Percentiles rank a stretch among this genome's conserved stretches.
Evolutionary conservation across 1,140 invertebrate species (phyloP).

Genomic region (Zaprionus gabonicus): DNA sequence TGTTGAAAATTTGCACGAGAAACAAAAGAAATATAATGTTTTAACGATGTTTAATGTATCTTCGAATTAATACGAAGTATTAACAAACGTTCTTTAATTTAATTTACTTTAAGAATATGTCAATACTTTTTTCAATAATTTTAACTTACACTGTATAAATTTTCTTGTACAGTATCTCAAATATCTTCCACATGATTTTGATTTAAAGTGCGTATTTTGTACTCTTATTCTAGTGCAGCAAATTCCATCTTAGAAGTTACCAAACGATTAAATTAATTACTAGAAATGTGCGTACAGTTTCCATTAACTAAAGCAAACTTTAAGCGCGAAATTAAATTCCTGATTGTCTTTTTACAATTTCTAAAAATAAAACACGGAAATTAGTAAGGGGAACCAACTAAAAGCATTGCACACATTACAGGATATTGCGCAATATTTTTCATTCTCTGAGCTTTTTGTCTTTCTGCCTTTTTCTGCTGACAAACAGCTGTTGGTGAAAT

Average conservation of each 20-base stretch:
- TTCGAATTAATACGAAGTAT: too few relatives aligned
- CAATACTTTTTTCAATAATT: neutral
- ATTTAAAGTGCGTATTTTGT: too few relatives aligned
- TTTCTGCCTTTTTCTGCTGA: neutral
- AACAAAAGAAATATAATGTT: too few relatives aligned
- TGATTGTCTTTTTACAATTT: neutral
- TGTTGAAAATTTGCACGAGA: neutral
- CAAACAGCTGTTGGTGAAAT: conserved; percentile 32
- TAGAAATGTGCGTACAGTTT: neutral
- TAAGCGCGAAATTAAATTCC: neutral
- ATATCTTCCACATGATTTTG: too few relatives aligned
- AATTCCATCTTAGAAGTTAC: too few relatives aligned
- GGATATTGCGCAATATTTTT: conserved; percentile 11
- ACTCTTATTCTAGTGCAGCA: too few relatives aligned
- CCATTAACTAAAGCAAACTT: too few relatives aligned
- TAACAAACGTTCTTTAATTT: too few relatives aligned
- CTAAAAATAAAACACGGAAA: neutral
- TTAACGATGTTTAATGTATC: too few relatives aligned
- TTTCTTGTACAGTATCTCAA: too few relatives aligned
- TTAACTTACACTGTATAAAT: too few relatives aligned
- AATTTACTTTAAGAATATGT: too few relatives aligned
- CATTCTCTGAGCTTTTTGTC: neutral
- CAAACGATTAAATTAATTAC: neutral
- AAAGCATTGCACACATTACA: neutral
- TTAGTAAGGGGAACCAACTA: neutral